Evolutionary conservation across 2,113 vertebrate genomes (phyloP).

Genomic region (Pelvicachromis taeniatus): DNA sequence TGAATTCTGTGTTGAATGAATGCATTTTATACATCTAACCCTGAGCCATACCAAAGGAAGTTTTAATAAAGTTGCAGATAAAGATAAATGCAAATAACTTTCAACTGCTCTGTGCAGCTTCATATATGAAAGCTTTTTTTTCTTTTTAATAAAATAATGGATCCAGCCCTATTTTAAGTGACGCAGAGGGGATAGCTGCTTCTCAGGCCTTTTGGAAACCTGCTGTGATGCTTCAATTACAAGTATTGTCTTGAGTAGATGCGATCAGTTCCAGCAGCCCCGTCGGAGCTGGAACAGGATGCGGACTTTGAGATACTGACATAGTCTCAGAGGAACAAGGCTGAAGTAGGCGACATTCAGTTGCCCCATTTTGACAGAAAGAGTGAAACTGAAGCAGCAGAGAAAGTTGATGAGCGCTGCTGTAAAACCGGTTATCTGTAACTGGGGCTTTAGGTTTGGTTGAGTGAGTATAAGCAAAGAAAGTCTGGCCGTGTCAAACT

Average conservation of each 20-base stretch:
- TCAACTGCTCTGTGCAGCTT: background rate
- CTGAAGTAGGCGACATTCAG: background rate
- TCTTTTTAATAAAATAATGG: background rate
- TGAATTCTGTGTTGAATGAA: background rate
- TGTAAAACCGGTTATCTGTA: background rate
- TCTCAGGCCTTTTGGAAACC: background rate
- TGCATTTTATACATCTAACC: accelerated
- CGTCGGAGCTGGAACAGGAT: background rate
- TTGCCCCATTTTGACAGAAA: background rate
- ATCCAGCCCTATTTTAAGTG: background rate
- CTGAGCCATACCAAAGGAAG: background rate
- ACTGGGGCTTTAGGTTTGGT: background rate
- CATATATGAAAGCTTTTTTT: background rate
- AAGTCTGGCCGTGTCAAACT: background rate
- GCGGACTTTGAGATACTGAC: background rate
- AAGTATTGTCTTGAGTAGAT: background rate
- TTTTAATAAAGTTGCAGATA: background rate
- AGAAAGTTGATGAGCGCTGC: background rate
- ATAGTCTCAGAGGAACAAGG: background rate
- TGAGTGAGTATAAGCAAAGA: background rate
- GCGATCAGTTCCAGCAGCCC: background rate
- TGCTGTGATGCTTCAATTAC: background rate
- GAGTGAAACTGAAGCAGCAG: background rate
- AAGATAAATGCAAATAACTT: background rate
- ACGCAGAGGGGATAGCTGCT: background rate